Percentiles rank a stretch among this genome's conserved stretches.
These are phyloP conservation scores for Apteryx mantelli DNA, from an alignment of 2,113 vertebrate species.

Conservation along the genomic window DNA sequence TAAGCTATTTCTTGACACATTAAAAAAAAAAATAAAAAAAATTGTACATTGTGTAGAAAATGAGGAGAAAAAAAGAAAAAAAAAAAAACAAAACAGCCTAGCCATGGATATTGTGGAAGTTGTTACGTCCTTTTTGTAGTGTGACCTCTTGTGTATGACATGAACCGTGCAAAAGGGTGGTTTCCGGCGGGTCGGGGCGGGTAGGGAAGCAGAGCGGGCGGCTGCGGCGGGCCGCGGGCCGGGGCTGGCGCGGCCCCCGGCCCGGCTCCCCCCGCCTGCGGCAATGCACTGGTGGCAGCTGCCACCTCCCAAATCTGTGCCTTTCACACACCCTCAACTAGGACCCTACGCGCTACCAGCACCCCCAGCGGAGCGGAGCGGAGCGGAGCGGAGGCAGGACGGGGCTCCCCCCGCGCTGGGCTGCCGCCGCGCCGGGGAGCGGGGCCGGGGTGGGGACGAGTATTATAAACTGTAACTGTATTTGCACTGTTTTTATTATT, in stretches of 20 bases:
- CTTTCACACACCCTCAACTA: slow-evolving; percentile 70
- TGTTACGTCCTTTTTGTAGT: slow-evolving; percentile 92
- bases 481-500: slow-evolving; percentile 76
- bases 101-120: slow-evolving; percentile 97
- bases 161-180: slow-evolving; percentile 90
- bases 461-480: slow-evolving; percentile 75
- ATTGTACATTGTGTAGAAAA: slow-evolving; percentile 68
- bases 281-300: slow-evolving; percentile 56
- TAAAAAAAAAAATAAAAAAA: slow-evolving; percentile 70
- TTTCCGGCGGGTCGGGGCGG: slow-evolving; percentile 54
- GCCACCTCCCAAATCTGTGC: slow-evolving; percentile 68
- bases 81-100: slow-evolving; percentile 78
- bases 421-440: no score
- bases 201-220: slow-evolving; percentile 26
- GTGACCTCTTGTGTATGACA: slow-evolving; percentile 94
- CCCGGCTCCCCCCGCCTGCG: slow-evolving; percentile 27
- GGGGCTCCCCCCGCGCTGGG: neutral
- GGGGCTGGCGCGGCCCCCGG: neutral
- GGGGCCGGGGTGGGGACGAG: slow-evolving; percentile 65
- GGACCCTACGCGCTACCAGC: slow-evolving; percentile 65
- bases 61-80: slow-evolving; percentile 8
- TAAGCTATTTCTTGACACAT: slow-evolving; percentile 90
- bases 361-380: neutral
- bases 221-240: neutral
- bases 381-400: neutral